A percentile compares a stretch with the other conserved stretches of the same genome.
Evolutionary conservation across 2,888 invertebrate genomes (phyloP).

Genomic region (Plebejus anna): DNA sequence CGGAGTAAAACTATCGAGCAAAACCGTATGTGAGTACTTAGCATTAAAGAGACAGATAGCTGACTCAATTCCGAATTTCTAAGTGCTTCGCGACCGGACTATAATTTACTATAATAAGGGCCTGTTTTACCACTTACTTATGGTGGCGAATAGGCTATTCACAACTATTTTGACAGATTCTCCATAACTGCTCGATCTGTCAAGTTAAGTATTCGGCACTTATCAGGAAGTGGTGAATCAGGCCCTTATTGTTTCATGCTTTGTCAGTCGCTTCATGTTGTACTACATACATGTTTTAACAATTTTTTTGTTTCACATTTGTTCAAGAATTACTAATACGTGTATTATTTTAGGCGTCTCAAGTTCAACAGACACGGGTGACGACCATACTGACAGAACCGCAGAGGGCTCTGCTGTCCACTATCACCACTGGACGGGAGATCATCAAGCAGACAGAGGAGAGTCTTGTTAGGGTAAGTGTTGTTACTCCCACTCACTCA

Average conservation of each 20-base stretch:
- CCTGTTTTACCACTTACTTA: too few relatives aligned
- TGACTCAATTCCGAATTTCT: too few relatives aligned
- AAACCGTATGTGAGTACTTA: too few relatives aligned
- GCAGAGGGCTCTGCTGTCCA: slow-evolving; percentile 94
- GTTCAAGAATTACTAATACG: background rate
- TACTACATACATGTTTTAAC: background rate
- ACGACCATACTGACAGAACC: slow-evolving; percentile 93
- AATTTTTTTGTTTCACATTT: background rate
- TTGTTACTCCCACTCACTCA: background rate
- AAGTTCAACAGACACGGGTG: slow-evolving; percentile 91
- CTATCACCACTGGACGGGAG: slow-evolving; percentile 93
- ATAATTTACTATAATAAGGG: background rate
- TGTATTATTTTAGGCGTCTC: slow-evolving; percentile 53
- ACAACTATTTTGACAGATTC: too few relatives aligned
- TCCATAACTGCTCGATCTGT: too few relatives aligned
- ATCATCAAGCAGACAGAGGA: slow-evolving; percentile 92
- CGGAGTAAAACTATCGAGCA: too few relatives aligned
- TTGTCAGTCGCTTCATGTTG: background rate
- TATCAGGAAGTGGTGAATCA: too few relatives aligned
- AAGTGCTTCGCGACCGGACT: background rate
- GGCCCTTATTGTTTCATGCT: background rate
- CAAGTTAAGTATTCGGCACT: too few relatives aligned
- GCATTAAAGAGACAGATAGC: too few relatives aligned
- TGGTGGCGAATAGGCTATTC: too few relatives aligned
- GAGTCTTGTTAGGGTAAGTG: slow-evolving; percentile 81